Conservation (phyloP, 1,140 invertebrate species). For the Odontomachus brunneus region DNA sequence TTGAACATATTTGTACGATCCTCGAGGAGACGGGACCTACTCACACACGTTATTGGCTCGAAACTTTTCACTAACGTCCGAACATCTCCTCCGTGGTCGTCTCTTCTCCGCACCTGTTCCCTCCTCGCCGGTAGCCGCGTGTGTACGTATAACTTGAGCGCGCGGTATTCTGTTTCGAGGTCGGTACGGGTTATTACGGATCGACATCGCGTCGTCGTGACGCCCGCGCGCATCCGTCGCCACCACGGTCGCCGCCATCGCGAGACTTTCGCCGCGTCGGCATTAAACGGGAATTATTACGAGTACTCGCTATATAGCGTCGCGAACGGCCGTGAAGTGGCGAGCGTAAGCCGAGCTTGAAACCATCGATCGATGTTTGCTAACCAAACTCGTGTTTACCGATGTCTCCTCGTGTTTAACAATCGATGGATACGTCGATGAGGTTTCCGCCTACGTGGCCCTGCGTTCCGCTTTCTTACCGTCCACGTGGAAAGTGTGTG, state of each 20-base stretch:
- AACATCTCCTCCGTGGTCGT: slow-evolving; percentile 36
- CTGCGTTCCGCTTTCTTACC: not conserved
- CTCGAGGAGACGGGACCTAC: slow-evolving; percentile 64
- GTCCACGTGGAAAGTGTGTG: not conserved
- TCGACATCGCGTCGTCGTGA: slow-evolving; percentile 36
- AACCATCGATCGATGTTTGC: slow-evolving; percentile 57
- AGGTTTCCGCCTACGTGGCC: not conserved
- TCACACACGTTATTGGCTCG: slow-evolving; percentile 61
- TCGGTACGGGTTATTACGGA: slow-evolving; percentile 22
- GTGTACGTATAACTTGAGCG: slow-evolving; percentile 30
- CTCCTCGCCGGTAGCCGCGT: not conserved
- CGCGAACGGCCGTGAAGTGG: slow-evolving; percentile 41
- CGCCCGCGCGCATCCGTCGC: no score
- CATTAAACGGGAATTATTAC: slow-evolving; percentile 57
- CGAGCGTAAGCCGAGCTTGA: slow-evolving; percentile 47
- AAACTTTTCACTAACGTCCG: slow-evolving; percentile 43
- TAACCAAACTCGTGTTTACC: slow-evolving; percentile 51
- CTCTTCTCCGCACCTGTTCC: slow-evolving; percentile 26
- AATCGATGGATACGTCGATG: slow-evolving; percentile 53
- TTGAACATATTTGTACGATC: slow-evolving; percentile 76
- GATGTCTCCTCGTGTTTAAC: slow-evolving; percentile 40
- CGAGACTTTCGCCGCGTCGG: slow-evolving; percentile 40
- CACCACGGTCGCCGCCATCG: no score
- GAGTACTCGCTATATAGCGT: no score
- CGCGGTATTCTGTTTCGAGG: slow-evolving; percentile 39